These are phyloP conservation scores for Pseudomyrmex gracilis DNA, from an alignment of 1,140 invertebrate genomes.

Conservation along the genomic window DNA sequence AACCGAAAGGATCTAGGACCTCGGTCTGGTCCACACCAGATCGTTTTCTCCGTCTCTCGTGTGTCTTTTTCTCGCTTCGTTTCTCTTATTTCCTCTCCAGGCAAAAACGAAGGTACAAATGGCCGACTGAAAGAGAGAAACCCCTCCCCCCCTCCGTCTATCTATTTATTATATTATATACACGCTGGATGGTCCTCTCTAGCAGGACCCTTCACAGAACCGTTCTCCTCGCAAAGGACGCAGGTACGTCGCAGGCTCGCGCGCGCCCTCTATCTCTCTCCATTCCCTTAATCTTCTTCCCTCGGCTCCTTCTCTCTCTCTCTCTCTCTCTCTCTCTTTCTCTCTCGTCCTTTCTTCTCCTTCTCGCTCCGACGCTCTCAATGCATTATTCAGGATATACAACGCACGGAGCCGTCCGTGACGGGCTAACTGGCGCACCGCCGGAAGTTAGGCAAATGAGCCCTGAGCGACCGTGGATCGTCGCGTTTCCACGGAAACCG, in stretches of 20 bases:
- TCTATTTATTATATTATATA: slow-evolving; percentile 71
- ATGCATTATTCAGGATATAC: slow-evolving; percentile 73
- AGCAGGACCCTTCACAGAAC: slow-evolving; percentile 44
- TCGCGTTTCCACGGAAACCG: slow-evolving; percentile 71
- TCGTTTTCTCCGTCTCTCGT: too few species aligned
- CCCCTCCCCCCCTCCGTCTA: slow-evolving; percentile 26
- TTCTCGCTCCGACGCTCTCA: slow-evolving; percentile 50
- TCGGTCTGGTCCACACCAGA: neutral
- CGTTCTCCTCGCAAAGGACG: neutral
- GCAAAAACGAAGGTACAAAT: slow-evolving; percentile 45
- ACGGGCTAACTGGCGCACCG: slow-evolving; percentile 70
- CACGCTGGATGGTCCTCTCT: slow-evolving; percentile 50
- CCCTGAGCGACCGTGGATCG: slow-evolving; percentile 63
- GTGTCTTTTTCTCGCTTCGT: slow-evolving; percentile 16
- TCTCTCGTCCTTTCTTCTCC: slow-evolving; percentile 14
- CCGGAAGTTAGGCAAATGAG: slow-evolving; percentile 74
- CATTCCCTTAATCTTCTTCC: slow-evolving; percentile 32
- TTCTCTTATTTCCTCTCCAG: neutral
- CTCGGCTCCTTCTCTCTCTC: slow-evolving; percentile 16
- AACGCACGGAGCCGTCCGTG: slow-evolving; percentile 65
- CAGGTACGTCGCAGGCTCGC: slow-evolving; percentile 29
- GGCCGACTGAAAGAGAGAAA: slow-evolving; percentile 8
- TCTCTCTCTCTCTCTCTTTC: slow-evolving; percentile 6
- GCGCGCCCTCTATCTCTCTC: slow-evolving; percentile 12
- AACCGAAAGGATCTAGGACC: neutral